phyloP scores from a whole-genome alignment of 2,113 vertebrate genomes.

The Sula dactylatra region DNA sequence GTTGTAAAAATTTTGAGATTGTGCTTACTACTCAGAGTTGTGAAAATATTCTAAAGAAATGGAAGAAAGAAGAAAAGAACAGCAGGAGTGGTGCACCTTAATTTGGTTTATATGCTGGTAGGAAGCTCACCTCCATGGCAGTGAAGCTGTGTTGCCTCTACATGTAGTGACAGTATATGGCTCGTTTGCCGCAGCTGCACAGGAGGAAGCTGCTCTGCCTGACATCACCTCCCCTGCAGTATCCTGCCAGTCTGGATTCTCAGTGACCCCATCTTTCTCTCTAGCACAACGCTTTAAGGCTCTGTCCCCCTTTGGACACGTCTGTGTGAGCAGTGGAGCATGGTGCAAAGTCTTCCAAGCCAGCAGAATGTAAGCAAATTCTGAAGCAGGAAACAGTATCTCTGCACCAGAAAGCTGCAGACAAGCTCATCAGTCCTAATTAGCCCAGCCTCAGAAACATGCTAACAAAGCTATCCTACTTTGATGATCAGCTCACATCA shows the following conservation, averaged over 20 bases:
- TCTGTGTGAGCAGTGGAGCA: neutral
- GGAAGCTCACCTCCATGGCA: neutral
- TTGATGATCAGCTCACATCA: neutral
- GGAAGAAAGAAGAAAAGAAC: neutral
- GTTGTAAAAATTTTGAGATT: neutral
- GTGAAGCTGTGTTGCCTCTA: neutral
- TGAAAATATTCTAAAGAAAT: neutral
- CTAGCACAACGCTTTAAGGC: neutral
- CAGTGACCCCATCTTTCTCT: neutral
- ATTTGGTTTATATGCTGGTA: neutral
- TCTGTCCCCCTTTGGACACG: neutral
- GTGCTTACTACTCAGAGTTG: neutral
- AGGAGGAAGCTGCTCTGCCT: neutral
- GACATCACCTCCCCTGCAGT: neutral
- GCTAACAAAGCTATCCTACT: neutral
- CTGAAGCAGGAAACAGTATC: neutral
- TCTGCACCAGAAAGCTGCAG: neutral
- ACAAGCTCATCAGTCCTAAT: neutral
- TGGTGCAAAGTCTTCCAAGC: neutral
- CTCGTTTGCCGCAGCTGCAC: neutral
- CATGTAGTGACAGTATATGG: fast-evolving
- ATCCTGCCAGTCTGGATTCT: neutral
- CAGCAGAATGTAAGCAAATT: neutral
- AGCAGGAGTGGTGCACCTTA: fast-evolving
- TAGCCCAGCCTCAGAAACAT: neutral